A percentile compares a stretch with the other conserved stretches of the same genome.
Conservation (phyloP, 2,113 vertebrate species). For the Numida meleagris region DNA sequence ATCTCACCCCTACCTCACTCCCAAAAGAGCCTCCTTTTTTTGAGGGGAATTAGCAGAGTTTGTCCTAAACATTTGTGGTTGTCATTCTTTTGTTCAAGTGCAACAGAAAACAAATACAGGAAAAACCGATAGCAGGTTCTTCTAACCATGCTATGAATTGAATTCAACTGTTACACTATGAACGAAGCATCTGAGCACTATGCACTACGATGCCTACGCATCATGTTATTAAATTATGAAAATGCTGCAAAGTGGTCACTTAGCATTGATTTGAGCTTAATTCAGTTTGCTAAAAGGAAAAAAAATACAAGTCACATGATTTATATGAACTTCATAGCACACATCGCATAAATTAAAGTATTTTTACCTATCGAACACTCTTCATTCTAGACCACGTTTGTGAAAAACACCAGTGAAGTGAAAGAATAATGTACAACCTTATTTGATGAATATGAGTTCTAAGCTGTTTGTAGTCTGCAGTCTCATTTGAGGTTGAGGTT, state of each 20-base stretch:
- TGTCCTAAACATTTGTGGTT: neutral
- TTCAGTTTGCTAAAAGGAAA: neutral
- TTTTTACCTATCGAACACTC: neutral
- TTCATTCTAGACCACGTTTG: neutral
- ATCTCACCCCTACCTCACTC: fast-evolving
- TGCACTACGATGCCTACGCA: neutral
- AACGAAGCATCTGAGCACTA: no score
- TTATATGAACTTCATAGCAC: neutral
- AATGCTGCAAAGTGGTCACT: neutral
- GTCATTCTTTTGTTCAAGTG: neutral
- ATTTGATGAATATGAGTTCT: neutral
- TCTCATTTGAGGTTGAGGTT: neutral
- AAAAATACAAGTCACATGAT: neutral
- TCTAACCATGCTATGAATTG: neutral
- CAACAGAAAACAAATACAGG: neutral
- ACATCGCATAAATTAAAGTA: neutral
- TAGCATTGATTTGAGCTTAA: neutral
- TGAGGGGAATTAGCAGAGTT: neutral
- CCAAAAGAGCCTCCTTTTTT: neutral
- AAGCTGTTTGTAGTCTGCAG: neutral
- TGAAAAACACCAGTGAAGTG: neutral
- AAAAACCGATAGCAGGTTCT: neutral
- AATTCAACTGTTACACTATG: neutral
- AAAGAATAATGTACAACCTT: neutral
- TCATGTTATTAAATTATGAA: neutral